Percentiles rank a stretch among this genome's conserved stretches.
These are phyloP conservation scores for Saturnia pavonia DNA, from an alignment of 2,888 invertebrate genomes.

Conservation along the genomic window DNA sequence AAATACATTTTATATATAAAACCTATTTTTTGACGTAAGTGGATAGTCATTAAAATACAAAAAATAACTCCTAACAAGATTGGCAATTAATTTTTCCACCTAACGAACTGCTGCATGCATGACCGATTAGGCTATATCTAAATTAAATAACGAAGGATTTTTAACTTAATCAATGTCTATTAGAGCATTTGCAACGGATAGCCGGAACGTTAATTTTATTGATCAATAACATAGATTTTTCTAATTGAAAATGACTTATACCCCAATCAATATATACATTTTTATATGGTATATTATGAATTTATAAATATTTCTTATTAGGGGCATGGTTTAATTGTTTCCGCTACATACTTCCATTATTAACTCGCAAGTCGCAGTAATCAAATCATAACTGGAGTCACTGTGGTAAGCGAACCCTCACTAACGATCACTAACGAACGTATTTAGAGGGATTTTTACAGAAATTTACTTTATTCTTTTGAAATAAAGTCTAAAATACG, in stretches of 20 bases:
- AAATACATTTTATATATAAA: too few species aligned
- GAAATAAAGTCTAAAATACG: too few species aligned
- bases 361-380: too few species aligned
- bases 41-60: background rate
- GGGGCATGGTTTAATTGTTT: too few species aligned
- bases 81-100: conserved; percentile 9
- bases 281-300: background rate
- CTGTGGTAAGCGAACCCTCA: too few species aligned
- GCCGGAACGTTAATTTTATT: conserved; percentile 14
- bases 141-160: conserved; percentile 15
- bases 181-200: conserved; percentile 16
- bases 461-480: too few species aligned
- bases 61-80: background rate
- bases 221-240: conserved; percentile 4
- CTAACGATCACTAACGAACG: too few species aligned
- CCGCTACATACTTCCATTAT: too few species aligned
- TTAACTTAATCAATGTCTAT: conserved; percentile 17
- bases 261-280: background rate
- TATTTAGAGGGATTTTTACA: too few species aligned
- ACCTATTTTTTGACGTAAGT: too few species aligned
- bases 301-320: too few species aligned
- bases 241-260: conserved; percentile 9
- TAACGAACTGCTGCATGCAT: conserved; percentile 23
- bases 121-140: conserved; percentile 14
- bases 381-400: too few species aligned